phyloP scores from a whole-genome alignment of 2,113 vertebrate genomes.

The Rhinogobius similis region DNA sequence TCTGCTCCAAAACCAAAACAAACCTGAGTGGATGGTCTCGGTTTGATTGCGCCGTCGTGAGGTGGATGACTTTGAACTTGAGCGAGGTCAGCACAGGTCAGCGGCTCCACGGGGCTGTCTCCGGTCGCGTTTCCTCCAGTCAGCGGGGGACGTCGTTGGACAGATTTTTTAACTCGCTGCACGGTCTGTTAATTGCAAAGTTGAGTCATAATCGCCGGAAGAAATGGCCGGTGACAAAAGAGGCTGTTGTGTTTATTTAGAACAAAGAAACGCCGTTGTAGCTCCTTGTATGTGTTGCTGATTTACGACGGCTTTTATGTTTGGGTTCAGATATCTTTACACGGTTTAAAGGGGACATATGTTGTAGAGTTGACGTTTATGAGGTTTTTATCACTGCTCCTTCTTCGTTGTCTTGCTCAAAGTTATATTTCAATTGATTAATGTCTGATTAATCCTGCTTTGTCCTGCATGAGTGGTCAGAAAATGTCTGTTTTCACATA shows the following conservation, averaged over 20 bases:
- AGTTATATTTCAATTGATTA: no score
- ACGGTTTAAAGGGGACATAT: no score
- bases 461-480: no score
- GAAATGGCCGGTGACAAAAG: conserved; percentile 26
- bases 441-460: no score
- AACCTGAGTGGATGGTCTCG: no score
- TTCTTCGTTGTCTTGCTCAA: no score
- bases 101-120: conserved; percentile 33
- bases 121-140: conserved; percentile 38
- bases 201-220: conserved; percentile 37
- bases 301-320: neutral
- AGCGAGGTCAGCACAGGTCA: conserved; percentile 37
- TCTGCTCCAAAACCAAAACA: no score
- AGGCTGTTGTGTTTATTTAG: neutral
- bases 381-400: no score
- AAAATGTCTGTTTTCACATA: no score
- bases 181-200: conserved; percentile 36
- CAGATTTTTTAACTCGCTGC: conserved; percentile 22
- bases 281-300: neutral
- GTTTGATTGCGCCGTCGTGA: conserved; percentile 6
- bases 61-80: conserved; percentile 38
- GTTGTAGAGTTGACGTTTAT: no score
- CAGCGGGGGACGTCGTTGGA: conserved; percentile 44
- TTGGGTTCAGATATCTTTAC: neutral
- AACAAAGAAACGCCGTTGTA: neutral